Conservation (phyloP, 2,797 vertebrate genomes). For the Mionectes olivaceus region DNA sequence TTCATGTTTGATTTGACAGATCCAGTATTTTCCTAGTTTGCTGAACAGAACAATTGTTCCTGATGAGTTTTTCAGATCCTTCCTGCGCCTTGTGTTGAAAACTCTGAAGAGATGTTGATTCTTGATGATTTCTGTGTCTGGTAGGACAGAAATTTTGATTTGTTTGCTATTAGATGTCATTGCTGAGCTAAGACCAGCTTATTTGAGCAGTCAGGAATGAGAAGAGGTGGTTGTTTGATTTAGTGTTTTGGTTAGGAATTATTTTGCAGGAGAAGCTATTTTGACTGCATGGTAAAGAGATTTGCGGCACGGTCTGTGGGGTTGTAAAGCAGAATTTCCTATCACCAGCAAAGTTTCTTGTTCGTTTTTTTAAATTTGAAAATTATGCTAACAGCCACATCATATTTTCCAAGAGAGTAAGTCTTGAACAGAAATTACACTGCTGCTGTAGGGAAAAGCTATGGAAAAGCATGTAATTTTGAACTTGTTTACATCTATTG, state of each 20-base stretch:
- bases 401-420: not conserved
- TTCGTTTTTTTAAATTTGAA: not conserved
- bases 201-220: not conserved
- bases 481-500: not conserved
- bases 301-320: not conserved
- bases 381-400: not conserved
- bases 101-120: not conserved
- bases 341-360: not conserved
- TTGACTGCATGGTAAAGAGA: not conserved
- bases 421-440: not conserved
- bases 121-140: not conserved
- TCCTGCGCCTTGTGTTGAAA: not conserved
- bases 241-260: conserved; percentile 4
- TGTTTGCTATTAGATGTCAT: not conserved
- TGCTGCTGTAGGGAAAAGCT: not conserved
- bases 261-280: not conserved
- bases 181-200: not conserved
- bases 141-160: not conserved
- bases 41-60: not conserved
- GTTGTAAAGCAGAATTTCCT: not conserved
- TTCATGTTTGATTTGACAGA: not conserved
- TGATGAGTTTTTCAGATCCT: not conserved
- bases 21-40: not conserved
- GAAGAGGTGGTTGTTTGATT: conserved; percentile 13
- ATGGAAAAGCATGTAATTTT: not conserved